These are phyloP conservation scores for Carapus acus DNA, from an alignment of 2,797 vertebrate species.

Conservation along the genomic window DNA sequence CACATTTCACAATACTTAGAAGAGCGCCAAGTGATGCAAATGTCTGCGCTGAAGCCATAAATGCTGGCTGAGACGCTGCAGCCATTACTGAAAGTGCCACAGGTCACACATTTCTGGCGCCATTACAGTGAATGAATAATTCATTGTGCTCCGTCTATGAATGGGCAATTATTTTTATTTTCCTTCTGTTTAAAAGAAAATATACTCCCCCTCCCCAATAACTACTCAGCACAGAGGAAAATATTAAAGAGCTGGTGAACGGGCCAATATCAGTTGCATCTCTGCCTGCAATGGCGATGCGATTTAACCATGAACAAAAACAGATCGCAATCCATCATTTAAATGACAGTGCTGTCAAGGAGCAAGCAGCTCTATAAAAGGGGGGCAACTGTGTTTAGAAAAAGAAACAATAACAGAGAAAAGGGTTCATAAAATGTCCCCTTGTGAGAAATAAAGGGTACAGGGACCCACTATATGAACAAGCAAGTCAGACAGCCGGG, in stretches of 20 bases:
- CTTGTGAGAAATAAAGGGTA: conserved; percentile 3
- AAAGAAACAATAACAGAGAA: conserved; percentile 11
- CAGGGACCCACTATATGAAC: not conserved
- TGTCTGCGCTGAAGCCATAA: conserved; percentile 35
- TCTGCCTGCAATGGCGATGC: not conserved
- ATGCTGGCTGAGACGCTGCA: conserved; percentile 16
- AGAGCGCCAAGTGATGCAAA: conserved; percentile 37
- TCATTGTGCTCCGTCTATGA: conserved; percentile 36
- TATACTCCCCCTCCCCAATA: conserved; percentile 2
- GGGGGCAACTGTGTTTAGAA: conserved; percentile 24
- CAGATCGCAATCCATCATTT: conserved; percentile 22
- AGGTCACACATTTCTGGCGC: conserved; percentile 35
- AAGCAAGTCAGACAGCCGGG: too few relatives aligned
- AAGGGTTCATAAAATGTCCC: conserved; percentile 14
- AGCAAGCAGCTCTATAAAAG: conserved; percentile 18
- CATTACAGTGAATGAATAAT: conserved; percentile 44
- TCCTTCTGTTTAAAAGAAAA: conserved; percentile 11
- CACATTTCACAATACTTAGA: conserved; percentile 26
- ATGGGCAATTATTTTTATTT: conserved; percentile 9
- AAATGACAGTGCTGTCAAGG: conserved; percentile 10
- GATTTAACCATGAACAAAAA: conserved; percentile 11
- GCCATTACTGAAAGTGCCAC: conserved; percentile 41
- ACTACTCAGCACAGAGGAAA: conserved; percentile 7
- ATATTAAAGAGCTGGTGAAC: not conserved
- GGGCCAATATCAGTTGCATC: conserved; percentile 10